Evolutionary conservation across 2,113 vertebrate species (phyloP), one percentile per base, ranked within the genome.

Genomic region (Carassius gibelio): DNA sequence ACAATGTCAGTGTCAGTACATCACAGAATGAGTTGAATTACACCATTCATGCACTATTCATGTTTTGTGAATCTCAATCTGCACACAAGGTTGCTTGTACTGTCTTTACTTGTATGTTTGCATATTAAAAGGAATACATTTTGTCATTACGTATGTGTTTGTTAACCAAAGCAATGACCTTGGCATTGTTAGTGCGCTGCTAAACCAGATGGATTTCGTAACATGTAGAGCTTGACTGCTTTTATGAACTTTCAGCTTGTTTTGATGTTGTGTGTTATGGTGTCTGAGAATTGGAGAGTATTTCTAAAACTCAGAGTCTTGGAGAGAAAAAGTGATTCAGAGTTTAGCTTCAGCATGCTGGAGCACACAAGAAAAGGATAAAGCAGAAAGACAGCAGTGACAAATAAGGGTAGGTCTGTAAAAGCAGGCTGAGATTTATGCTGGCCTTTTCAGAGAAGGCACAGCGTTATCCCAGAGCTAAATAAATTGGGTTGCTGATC

Each of bases 381-480:
- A 79, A 86, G 87, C 88, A 69, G 26, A 84, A 82, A 62, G 88
- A 93, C 57, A 84, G 74, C 75, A 75, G 64, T 75, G 83, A 87
- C 84, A 87, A 87, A 84, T 82, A 87, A 86, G 71, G 62, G 48
- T 59, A 74, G 61, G 76, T 57, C 83, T 75, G 75, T 77, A 88
- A 89, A 92, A 94, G 91, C 88, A 90, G 91, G 89, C 91, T 88
- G 87, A 94, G 94, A 95, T 94, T 95, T 94, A 95, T 92, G 89
- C 84, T 82, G 68, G 89, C 92, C 90, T 92, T 92, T 94, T 93
- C 91, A 90, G 89, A 86, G 90, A 88, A 93, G 80, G 86, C 84
- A 90, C 90, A 89, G 89, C 88, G 92, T 93, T 94, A 93, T 93
- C 92, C 86, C 86, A 76, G 86, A 64, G 85, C 88, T 84, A 90